phyloP scores from a whole-genome alignment of 2,797 vertebrate species.

The Chaunax sp. region DNA sequence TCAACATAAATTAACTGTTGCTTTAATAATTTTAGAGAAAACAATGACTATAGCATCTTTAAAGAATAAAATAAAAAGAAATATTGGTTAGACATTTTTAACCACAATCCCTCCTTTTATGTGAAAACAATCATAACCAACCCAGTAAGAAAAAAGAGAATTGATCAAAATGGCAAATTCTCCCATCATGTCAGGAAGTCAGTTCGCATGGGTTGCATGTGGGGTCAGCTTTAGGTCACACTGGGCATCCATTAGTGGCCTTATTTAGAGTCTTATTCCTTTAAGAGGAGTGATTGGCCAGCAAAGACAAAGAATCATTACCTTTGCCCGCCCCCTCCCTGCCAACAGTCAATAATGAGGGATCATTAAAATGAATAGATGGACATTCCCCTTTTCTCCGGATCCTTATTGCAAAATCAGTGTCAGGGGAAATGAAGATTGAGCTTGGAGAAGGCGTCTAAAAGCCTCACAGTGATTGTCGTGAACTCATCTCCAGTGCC shows the following conservation, averaged over 20 bases:
- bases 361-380: slow-evolving; percentile 90
- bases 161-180: slow-evolving; percentile 36
- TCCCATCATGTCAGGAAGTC: slow-evolving; percentile 66
- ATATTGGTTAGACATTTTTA: slow-evolving; percentile 12
- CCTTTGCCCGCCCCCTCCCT: slow-evolving; percentile 82
- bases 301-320: slow-evolving; percentile 87
- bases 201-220: slow-evolving; percentile 49
- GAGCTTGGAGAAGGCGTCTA: slow-evolving; percentile 84
- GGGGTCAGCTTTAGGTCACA: slow-evolving; percentile 79
- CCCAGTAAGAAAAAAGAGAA: slow-evolving; percentile 9
- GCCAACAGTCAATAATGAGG: slow-evolving; percentile 86
- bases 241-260: slow-evolving; percentile 85
- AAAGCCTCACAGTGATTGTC: slow-evolving; percentile 86
- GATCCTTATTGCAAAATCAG: slow-evolving; percentile 87
- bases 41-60: background rate
- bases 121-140: slow-evolving; percentile 33
- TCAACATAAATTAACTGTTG: no score
- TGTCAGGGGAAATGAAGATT: slow-evolving; percentile 86
- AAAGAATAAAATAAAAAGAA: no score
- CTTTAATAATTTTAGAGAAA: background rate
- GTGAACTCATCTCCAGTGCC: slow-evolving; percentile 82
- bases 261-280: slow-evolving; percentile 85
- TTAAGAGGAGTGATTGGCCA: slow-evolving; percentile 85
- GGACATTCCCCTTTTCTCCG: slow-evolving; percentile 86
- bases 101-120: background rate